Evolutionary conservation across 1,140 invertebrate genomes (phyloP), one percentile per base, ranked within the genome.

Genomic region (Diorhabda carinulata): DNA sequence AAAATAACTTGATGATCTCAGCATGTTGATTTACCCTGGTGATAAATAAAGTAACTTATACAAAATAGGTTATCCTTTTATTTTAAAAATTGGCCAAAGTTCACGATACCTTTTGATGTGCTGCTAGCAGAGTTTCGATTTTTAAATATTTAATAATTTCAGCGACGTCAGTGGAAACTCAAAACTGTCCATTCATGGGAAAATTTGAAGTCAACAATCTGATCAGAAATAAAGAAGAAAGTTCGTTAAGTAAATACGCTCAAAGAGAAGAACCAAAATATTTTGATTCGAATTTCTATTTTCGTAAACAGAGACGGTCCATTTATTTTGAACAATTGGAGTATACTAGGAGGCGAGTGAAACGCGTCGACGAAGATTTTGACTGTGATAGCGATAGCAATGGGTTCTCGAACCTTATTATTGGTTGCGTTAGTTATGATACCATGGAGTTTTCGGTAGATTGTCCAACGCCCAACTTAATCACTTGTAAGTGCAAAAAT

Each of bases 391-490:
- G 47, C 47, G 25, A 25, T 25, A 76, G 81, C 2, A 79, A 81
- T 44, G 82, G 82, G 47, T 86, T 87, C 76, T 85, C 87, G 61
- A 87, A 85, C 73, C 84, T 89, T 9, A 85, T 85, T 68, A 84
- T 91, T 44, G 90, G 90, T 7, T 91, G 90, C 77, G 87, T 85
- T n/a, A 77, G 81, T 10, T 84, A 86, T 71, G 90, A 92, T 79
- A 87, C 87, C 43, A 87, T 92, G 82, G 88, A 91, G 78, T 88
- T 92, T 77, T 86, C 87, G 70, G 87, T 87, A 44, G 84, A 87
- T 66, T 92, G 90, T 80, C 81, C 86, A 57, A 83, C 83, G 69
- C 84, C 88, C 4, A 87, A 87, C 84, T 73, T 79, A 61, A 80
- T 80, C 66, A 79, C 77, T 66, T 73, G 80, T 81, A 79, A 78